These are phyloP conservation scores for Passer domesticus DNA, from an alignment of 2,113 vertebrate species.

Conservation along the genomic window DNA sequence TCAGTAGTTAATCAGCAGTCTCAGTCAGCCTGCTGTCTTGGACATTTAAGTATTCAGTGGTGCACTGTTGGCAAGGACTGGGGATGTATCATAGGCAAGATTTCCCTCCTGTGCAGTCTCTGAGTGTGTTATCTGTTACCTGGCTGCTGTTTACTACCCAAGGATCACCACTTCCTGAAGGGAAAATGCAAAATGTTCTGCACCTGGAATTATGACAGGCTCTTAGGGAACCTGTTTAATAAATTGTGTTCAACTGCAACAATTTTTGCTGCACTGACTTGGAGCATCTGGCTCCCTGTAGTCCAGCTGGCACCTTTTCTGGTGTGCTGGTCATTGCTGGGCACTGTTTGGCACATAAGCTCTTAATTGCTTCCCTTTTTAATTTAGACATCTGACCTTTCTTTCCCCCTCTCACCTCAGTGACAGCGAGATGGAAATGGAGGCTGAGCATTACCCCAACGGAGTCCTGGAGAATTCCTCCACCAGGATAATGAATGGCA, in stretches of 20 bases:
- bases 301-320: background rate
- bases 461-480: slow-evolving; percentile 89
- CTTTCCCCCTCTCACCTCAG: slow-evolving; percentile 59
- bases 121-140: background rate
- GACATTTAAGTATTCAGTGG: background rate
- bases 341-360: background rate
- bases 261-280: background rate
- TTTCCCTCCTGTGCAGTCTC: background rate
- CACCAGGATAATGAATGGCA: slow-evolving; percentile 92
- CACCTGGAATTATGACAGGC: background rate
- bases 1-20: background rate
- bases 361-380: background rate
- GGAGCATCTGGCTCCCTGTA: background rate
- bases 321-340: background rate
- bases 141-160: background rate
- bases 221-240: background rate
- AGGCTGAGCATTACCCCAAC: slow-evolving; percentile 93
- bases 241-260: background rate
- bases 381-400: background rate
- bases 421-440: slow-evolving; percentile 98
- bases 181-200: background rate
- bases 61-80: background rate
- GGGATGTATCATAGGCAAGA: background rate
- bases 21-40: background rate
- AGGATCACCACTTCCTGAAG: background rate